A percentile compares a stretch with the other conserved stretches of the same genome.
These are phyloP conservation scores for Apogon talboti DNA, from an alignment of 2,797 vertebrate species.

Conservation along the genomic window DNA sequence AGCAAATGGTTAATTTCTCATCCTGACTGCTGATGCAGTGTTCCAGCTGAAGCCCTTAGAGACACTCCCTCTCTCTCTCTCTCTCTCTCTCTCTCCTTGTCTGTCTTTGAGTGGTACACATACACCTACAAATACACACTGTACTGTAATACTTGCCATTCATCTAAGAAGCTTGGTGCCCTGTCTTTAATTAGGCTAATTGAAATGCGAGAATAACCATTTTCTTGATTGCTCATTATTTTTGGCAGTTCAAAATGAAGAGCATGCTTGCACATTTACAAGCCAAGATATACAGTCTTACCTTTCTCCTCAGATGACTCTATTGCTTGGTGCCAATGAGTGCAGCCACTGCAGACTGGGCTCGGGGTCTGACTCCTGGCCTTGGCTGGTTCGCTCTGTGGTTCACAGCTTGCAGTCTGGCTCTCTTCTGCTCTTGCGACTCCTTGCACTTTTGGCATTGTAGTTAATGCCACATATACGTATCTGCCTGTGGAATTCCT, in stretches of 20 bases:
- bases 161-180: conserved; percentile 60
- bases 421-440: conserved; percentile 1
- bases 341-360: conserved; percentile 1
- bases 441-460: conserved; percentile 20
- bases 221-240: conserved; percentile 81
- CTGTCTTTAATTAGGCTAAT: conserved; percentile 83
- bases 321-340: conserved; percentile 14
- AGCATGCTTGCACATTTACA: conserved; percentile 37
- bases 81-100: conserved; percentile 11
- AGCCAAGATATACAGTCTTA: conserved; percentile 3
- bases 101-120: conserved; percentile 16
- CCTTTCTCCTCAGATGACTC: conserved; percentile 39
- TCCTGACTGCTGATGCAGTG: conserved; percentile 75
- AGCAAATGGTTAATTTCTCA: conserved; percentile 72
- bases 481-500: conserved; percentile 15
- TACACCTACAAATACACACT: conserved; percentile 40
- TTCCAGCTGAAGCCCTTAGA: conserved; percentile 69
- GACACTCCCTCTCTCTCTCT: conserved; percentile 31
- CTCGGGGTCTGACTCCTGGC: too few species aligned
- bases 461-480: neutral
- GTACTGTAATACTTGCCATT: conserved; percentile 51
- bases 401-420: neutral
- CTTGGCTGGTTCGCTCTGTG: neutral
- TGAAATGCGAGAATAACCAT: conserved; percentile 81
- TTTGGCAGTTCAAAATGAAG: conserved; percentile 68